phyloP scores from a whole-genome alignment of 1,140 invertebrate species.

The Cydia fagiglandana region DNA sequence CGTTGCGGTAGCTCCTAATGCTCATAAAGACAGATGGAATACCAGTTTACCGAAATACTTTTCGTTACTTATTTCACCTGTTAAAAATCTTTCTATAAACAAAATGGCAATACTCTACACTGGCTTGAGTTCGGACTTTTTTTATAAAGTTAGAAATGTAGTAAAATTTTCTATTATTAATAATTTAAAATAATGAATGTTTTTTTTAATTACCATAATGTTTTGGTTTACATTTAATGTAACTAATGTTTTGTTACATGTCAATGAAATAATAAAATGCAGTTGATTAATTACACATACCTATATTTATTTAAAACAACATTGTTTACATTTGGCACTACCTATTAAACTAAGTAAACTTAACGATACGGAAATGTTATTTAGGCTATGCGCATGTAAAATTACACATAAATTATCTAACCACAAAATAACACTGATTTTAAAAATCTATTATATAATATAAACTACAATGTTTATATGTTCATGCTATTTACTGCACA shows the following conservation, averaged over 20 bases:
- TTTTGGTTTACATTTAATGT: neutral
- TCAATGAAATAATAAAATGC: slow-evolving; percentile 15
- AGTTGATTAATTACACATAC: slow-evolving; percentile 25
- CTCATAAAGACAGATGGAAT: too few relatives aligned
- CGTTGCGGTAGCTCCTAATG: too few relatives aligned
- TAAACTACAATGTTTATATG: too few relatives aligned
- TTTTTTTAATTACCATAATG: neutral
- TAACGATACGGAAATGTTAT: neutral
- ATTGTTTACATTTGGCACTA: slow-evolving; percentile 27
- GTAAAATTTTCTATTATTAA: neutral
- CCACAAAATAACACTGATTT: neutral
- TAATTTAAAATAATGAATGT: neutral
- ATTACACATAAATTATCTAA: neutral
- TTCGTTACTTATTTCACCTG: too few relatives aligned
- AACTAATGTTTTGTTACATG: neutral
- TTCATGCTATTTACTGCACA: too few relatives aligned
- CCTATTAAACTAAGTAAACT: slow-evolving; percentile 5
- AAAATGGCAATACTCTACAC: too few relatives aligned
- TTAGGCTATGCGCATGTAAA: slow-evolving; percentile 11
- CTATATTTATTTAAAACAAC: slow-evolving; percentile 30
- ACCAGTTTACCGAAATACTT: too few relatives aligned
- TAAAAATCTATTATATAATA: neutral
- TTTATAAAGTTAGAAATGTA: neutral
- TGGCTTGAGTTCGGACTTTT: too few relatives aligned
- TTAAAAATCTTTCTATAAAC: too few relatives aligned